phyloP scores from a whole-genome alignment of 2,113 vertebrate genomes.

The Nestor notabilis region DNA sequence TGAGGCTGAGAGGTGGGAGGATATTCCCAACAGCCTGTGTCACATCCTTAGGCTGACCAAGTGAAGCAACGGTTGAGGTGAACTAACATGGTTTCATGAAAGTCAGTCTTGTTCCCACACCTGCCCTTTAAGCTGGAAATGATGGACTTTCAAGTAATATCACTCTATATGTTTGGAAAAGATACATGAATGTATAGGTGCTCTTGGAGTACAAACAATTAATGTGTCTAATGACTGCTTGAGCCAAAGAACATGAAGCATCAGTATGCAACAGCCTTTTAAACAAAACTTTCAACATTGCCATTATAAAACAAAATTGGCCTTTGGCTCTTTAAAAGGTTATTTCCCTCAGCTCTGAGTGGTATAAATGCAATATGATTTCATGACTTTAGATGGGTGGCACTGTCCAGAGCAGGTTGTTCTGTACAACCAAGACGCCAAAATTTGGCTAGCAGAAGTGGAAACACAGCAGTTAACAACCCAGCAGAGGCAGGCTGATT shows the following conservation, averaged over 20 bases:
- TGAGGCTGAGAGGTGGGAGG: not conserved
- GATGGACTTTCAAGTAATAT: not conserved
- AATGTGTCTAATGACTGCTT: not conserved
- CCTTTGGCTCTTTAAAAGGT: not conserved
- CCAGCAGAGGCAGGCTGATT: not conserved
- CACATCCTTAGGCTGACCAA: not conserved
- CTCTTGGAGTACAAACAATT: not conserved
- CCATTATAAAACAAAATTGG: not conserved
- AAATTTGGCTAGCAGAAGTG: not conserved
- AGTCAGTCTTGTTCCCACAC: not conserved
- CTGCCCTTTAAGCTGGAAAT: not conserved
- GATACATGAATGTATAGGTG: not conserved
- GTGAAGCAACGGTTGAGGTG: not conserved
- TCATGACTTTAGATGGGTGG: not conserved
- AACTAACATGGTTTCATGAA: not conserved
- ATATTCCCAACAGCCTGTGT: not conserved
- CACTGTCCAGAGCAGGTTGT: not conserved
- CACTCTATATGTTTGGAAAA: not conserved
- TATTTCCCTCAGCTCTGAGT: not conserved
- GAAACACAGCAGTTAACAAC: conserved; percentile 19
- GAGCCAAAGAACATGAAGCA: not conserved
- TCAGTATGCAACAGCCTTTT: not conserved
- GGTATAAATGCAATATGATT: conserved; percentile 17
- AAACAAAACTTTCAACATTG: not conserved
- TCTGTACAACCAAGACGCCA: not conserved